These are phyloP conservation scores for Andrena chrysosceles DNA, from an alignment of 2,888 invertebrate genomes.

Conservation along the genomic window DNA sequence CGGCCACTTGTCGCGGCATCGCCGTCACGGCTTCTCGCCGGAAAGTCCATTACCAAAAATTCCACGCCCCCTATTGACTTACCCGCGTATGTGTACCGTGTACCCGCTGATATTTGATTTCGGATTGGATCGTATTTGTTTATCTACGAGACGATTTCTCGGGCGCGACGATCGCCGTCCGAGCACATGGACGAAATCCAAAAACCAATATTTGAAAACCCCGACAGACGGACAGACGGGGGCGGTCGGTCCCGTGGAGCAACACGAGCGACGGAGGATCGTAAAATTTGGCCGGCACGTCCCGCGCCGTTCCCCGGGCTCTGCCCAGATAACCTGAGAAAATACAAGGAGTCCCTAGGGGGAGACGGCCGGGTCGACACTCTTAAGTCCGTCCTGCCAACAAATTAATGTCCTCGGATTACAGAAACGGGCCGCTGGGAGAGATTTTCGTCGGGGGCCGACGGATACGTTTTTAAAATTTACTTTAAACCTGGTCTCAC, in stretches of 20 bases:
- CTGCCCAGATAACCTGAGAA: constrained; percentile 73
- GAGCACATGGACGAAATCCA: constrained; percentile 48
- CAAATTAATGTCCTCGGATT: constrained; percentile 77
- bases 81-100: too few relatives aligned
- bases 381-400: constrained; percentile 72
- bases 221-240: not conserved
- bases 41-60: too few relatives aligned
- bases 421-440: constrained; percentile 73
- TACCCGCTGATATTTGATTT: not conserved
- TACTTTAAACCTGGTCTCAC: constrained; percentile 59
- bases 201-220: constrained; percentile 66
- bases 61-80: too few relatives aligned
- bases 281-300: constrained; percentile 73
- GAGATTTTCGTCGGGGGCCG: constrained; percentile 67
- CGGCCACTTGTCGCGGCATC: not conserved
- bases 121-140: not conserved
- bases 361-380: constrained; percentile 61
- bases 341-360: constrained; percentile 72
- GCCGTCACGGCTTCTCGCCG: too few relatives aligned
- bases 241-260: constrained; percentile 21
- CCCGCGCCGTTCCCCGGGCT: constrained; percentile 51
- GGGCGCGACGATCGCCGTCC: constrained; percentile 17
- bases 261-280: constrained; percentile 30
- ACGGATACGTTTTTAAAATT: constrained; percentile 67
- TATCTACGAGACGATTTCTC: constrained; percentile 27